Conservation (phyloP, 2,888 invertebrate species). For the Seira sanloemensis region DNA sequence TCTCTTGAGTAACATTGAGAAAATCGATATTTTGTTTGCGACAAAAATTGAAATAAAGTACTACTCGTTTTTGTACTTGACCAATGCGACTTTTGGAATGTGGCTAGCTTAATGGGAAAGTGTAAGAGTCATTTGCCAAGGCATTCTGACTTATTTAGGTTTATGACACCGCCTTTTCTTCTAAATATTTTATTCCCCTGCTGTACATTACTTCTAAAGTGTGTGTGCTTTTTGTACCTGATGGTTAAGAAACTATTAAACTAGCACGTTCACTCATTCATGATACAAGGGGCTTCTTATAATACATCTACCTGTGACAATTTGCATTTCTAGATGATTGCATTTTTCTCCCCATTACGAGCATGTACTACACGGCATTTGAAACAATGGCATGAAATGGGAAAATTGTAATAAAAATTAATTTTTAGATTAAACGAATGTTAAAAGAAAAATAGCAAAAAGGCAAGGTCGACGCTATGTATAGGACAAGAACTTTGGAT, state of each 20-base stretch:
- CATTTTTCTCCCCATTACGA: not conserved
- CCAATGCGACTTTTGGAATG: not conserved
- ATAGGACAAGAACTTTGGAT: too few relatives aligned
- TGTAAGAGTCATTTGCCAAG: not conserved
- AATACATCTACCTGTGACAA: not conserved
- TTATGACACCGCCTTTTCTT: constrained; percentile 25
- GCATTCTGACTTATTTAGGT: constrained; percentile 27
- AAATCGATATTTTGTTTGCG: constrained; percentile 47
- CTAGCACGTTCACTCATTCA: not conserved
- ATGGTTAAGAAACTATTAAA: not conserved
- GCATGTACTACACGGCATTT: not conserved
- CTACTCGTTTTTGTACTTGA: not conserved
- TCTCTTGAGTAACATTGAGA: not conserved
- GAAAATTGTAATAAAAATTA: not conserved
- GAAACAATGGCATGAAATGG: not conserved
- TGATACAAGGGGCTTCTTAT: too few relatives aligned
- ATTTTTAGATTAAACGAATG: too few relatives aligned
- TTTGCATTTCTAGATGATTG: not conserved
- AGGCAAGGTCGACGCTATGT: too few relatives aligned
- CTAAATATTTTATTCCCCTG: constrained; percentile 21
- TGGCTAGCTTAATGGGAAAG: not conserved
- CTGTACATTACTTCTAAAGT: not conserved
- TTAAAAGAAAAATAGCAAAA: too few relatives aligned
- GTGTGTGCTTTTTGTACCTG: not conserved
- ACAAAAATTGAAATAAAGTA: constrained; percentile 40